A percentile compares a stretch with the other conserved stretches of the same genome.
Conservation (phyloP, 2,797 vertebrate species). For the Lates japonicus region DNA sequence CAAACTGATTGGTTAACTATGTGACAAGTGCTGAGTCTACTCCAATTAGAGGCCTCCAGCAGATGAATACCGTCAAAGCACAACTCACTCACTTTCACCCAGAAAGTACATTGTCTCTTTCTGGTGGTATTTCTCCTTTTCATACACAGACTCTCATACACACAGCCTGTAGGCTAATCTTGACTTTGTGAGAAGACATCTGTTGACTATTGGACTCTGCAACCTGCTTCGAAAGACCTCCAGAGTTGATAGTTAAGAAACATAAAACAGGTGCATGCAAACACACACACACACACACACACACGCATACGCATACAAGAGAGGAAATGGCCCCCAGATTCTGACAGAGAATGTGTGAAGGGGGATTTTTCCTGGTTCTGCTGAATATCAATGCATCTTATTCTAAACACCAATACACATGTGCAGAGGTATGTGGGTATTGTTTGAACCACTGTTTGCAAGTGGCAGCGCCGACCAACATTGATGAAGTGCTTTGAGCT, state of each 20-base stretch:
- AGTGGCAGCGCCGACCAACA: slow-evolving; percentile 34
- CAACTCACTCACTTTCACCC: slow-evolving; percentile 9
- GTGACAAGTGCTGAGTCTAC: slow-evolving; percentile 54
- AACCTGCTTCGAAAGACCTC: slow-evolving; percentile 72
- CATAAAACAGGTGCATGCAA: slow-evolving; percentile 79
- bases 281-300: slow-evolving; percentile 32
- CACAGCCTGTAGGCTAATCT: slow-evolving; percentile 15
- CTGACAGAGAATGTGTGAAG: slow-evolving; percentile 65
- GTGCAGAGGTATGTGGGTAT: slow-evolving; percentile 72
- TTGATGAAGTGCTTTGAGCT: slow-evolving; percentile 22
- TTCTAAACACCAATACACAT: slow-evolving; percentile 74
- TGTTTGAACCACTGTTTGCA: slow-evolving; percentile 49
- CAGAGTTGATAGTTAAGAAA: slow-evolving; percentile 71
- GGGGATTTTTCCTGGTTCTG: slow-evolving; percentile 64
- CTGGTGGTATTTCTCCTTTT: not conserved
- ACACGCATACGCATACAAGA: slow-evolving; percentile 31
- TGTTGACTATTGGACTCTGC: slow-evolving; percentile 58
- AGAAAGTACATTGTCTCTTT: not conserved
- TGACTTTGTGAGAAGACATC: slow-evolving; percentile 51
- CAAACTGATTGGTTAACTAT: slow-evolving; percentile 54
- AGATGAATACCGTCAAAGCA: slow-evolving; percentile 51
- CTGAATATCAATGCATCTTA: slow-evolving; percentile 74
- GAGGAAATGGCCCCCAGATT: slow-evolving; percentile 69
- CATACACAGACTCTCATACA: not conserved
- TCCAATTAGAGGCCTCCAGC: slow-evolving; percentile 41